Conservation (phyloP, 1,140 invertebrate species). For the Oryctes rhinoceros region DNA sequence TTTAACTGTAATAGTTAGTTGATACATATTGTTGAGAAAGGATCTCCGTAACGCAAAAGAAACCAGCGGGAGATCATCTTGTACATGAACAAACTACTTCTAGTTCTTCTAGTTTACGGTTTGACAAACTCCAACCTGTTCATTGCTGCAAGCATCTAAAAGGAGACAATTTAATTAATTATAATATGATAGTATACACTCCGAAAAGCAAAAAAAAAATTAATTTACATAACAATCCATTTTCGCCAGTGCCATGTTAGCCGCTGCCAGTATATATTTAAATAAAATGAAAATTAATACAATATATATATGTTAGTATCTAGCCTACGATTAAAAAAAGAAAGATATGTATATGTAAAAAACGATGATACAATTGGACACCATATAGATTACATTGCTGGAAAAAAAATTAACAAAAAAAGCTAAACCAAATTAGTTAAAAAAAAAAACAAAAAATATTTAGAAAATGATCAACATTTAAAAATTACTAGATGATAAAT, state of each 20-base stretch:
- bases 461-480: neutral
- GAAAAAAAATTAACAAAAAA: neutral
- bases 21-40: no score
- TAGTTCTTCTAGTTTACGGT: no score
- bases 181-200: no score
- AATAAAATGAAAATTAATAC: constrained; percentile 10
- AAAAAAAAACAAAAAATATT: neutral
- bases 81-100: no score
- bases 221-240: neutral
- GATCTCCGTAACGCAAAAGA: no score
- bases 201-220: constrained; percentile 4
- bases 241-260: constrained; percentile 31
- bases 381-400: neutral
- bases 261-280: constrained; percentile 38
- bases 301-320: constrained; percentile 15
- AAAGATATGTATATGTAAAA: neutral
- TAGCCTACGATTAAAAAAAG: constrained; percentile 9
- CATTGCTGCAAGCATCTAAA: no score
- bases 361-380: neutral
- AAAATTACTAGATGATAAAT: neutral
- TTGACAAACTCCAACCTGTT: no score
- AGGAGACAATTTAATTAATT: no score
- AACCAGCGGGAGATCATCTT: no score
- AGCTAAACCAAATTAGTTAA: neutral
- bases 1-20: no score